Evolutionary conservation across 2,888 invertebrate species (phyloP).

Genomic region (Yponomeuta evonymella): DNA sequence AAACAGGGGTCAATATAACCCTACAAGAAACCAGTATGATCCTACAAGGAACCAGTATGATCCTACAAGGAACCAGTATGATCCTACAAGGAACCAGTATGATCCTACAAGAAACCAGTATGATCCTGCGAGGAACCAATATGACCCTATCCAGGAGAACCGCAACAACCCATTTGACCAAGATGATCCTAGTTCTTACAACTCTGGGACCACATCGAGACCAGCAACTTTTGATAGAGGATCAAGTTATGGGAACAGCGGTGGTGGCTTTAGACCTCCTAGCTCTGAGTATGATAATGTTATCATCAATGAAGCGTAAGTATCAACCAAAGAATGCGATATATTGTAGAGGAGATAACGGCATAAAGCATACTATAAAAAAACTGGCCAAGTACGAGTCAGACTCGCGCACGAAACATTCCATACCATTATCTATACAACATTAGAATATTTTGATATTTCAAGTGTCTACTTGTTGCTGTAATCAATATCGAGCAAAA

Average conservation of each 20-base stretch:
- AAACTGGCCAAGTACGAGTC: too few relatives aligned
- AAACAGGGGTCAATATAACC: constrained; percentile 25
- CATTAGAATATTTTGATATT: too few relatives aligned
- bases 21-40: constrained; percentile 35
- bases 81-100: constrained; percentile 20
- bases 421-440: too few relatives aligned
- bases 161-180: constrained; percentile 15
- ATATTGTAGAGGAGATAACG: too few relatives aligned
- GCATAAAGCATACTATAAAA: too few relatives aligned
- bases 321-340: constrained; percentile 22
- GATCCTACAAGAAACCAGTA: constrained; percentile 20
- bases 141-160: constrained; percentile 19
- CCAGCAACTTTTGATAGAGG: constrained; percentile 45
- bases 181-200: constrained; percentile 39
- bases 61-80: constrained; percentile 17
- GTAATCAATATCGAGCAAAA: too few relatives aligned
- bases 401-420: too few relatives aligned
- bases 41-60: constrained; percentile 27
- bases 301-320: constrained; percentile 76
- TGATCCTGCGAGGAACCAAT: constrained; percentile 20
- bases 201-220: constrained; percentile 43
- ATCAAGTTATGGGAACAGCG: constrained; percentile 37
- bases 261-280: constrained; percentile 40
- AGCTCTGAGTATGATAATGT: constrained; percentile 65
- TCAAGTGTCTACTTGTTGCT: too few relatives aligned